A percentile compares a stretch with the other conserved stretches of the same genome.
phyloP scores from a whole-genome alignment of 2,113 vertebrate species.

The Serinus canaria region DNA sequence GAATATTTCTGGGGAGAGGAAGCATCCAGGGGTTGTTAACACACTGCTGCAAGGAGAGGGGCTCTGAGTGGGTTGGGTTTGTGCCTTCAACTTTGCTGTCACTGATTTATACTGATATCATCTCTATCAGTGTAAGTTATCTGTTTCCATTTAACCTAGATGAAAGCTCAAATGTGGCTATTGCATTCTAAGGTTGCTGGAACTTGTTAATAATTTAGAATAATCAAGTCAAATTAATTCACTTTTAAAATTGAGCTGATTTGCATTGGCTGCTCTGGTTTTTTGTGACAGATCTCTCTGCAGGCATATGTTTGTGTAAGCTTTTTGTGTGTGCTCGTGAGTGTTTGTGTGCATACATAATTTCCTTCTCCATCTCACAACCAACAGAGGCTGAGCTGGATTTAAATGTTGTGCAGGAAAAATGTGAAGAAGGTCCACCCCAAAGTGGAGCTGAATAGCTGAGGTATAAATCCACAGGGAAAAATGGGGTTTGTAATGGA shows the following conservation, averaged over 20 bases:
- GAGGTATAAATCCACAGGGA: constrained; percentile 19
- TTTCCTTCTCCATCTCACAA: constrained; percentile 10
- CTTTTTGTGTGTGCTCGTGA: constrained; percentile 12
- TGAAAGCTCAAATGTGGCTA: background rate
- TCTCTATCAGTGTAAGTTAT: background rate
- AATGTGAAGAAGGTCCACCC: background rate
- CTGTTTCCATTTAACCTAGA: background rate
- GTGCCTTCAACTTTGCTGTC: background rate
- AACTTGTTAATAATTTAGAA: constrained; percentile 56
- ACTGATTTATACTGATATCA: background rate
- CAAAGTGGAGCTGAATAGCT: background rate
- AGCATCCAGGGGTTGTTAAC: background rate
- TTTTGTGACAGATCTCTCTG: constrained; percentile 19
- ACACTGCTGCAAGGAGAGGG: background rate
- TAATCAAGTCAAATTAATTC: constrained; percentile 37
- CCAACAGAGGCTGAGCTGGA: background rate
- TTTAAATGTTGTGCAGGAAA: background rate
- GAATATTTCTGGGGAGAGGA: background rate
- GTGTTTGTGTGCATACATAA: constrained; percentile 19
- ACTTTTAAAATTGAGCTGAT: background rate
- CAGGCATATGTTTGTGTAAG: background rate
- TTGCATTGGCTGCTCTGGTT: constrained; percentile 21
- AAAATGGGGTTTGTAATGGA: constrained; percentile 26
- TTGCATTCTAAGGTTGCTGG: constrained; percentile 4
- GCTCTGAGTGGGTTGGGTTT: background rate